Evolutionary conservation across 1,140 invertebrate species (phyloP).

Genomic region (Bacillus rossius): DNA sequence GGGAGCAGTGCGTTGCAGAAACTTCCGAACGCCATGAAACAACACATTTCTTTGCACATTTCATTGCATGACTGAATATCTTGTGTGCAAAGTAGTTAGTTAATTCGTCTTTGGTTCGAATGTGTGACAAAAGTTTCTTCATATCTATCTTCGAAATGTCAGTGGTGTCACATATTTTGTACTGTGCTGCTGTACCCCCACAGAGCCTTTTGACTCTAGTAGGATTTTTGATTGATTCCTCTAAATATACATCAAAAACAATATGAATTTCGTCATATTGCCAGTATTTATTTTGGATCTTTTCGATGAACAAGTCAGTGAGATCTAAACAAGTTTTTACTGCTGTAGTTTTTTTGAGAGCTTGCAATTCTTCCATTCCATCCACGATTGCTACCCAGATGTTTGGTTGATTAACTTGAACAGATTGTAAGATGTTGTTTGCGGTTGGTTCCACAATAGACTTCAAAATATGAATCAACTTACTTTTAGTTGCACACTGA

Average conservation of each 20-base stretch:
- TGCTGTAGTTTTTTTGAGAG: neutral
- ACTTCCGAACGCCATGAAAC: neutral
- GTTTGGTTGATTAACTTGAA: neutral
- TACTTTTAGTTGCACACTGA: neutral
- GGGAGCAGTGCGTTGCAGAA: conserved; percentile 2
- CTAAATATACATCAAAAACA: neutral
- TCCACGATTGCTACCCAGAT: conserved; percentile 1
- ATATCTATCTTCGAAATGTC: conserved; percentile 3
- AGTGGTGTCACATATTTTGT: conserved; percentile 1
- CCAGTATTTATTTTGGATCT: neutral
- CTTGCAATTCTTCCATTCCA: conserved; percentile 3
- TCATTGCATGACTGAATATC: neutral
- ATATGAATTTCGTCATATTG: conserved; percentile 4
- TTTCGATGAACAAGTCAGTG: neutral
- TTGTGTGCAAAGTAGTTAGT: neutral
- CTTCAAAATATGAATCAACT: neutral
- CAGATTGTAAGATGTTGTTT: neutral
- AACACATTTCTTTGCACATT: conserved; percentile 1
- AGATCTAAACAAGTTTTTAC: conserved; percentile 4
- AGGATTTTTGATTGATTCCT: conserved; percentile 8
- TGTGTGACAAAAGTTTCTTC: conserved; percentile 5
- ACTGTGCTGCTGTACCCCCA: neutral
- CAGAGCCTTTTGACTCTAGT: neutral
- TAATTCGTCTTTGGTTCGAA: conserved; percentile 4
- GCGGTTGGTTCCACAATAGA: neutral